A percentile compares a stretch with the other conserved stretches of the same genome.
Conservation (phyloP, 2,797 vertebrate genomes). For the Channallabes apus region DNA sequence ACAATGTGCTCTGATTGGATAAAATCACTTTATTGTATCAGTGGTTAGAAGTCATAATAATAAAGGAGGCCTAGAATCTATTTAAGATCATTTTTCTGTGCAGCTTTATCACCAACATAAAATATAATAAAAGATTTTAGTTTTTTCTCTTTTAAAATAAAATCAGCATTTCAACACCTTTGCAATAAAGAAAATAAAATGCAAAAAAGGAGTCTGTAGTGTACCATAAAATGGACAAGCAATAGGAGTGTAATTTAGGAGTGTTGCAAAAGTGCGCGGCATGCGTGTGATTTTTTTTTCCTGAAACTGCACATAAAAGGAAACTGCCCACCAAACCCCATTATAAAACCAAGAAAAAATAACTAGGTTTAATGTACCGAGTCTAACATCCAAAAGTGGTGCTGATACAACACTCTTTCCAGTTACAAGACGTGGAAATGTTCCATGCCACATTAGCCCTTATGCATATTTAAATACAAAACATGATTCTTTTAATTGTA, state of each 20-base stretch:
- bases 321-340: slow-evolving; percentile 34
- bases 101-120: slow-evolving; percentile 71
- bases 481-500: slow-evolving; percentile 32
- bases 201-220: slow-evolving; percentile 57
- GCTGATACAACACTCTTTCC: slow-evolving; percentile 53
- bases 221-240: slow-evolving; percentile 70
- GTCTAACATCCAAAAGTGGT: slow-evolving; percentile 55
- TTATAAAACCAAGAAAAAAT: not conserved
- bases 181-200: slow-evolving; percentile 64
- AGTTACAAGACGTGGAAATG: slow-evolving; percentile 46
- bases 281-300: slow-evolving; percentile 29
- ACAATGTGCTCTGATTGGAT: slow-evolving; percentile 68
- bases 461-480: slow-evolving; percentile 50
- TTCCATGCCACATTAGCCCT: slow-evolving; percentile 44
- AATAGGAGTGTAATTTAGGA: slow-evolving; percentile 40
- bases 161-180: slow-evolving; percentile 68
- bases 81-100: slow-evolving; percentile 70
- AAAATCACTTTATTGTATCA: slow-evolving; percentile 80
- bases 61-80: slow-evolving; percentile 62
- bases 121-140: slow-evolving; percentile 60
- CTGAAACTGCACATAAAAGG: slow-evolving; percentile 58
- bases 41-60: slow-evolving; percentile 79
- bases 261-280: slow-evolving; percentile 68
- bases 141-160: slow-evolving; percentile 16
- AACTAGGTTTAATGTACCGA: slow-evolving; percentile 59